Base-by-base conservation (phyloP, 2,888 invertebrate species). In the Habroteleia sp. region DNA sequence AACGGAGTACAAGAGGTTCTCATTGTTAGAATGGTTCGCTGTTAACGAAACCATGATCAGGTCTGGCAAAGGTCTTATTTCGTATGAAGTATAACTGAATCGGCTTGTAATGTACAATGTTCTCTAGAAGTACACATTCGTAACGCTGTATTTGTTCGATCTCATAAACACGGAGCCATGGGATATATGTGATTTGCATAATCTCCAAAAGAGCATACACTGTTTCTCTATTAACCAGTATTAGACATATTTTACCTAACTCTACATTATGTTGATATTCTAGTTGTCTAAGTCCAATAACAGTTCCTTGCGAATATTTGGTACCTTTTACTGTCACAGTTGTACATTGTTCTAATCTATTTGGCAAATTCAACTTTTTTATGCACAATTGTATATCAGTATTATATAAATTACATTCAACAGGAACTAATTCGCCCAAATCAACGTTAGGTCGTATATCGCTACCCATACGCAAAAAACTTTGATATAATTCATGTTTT, bases 291-390 rank as follows among this genome's bases (percentile, higher is more conserved):
- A 76, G 5, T 3, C 11, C 16, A 1, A 77, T n/a, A 54, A 31
- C 8, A 31, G 73, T 5, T 5, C 73, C 65, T 60, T 62, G 33
- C 27, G 13, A 42, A 27, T 69, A 78, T 7, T 8, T 5, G 0
- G 77, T 74, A 1, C 77, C 71, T 71, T 68, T 77, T 0, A 52
- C 11, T 17, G 23, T 48, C 3, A 76, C 35, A 37, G 39, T 50
- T 14, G 2, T 29, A 31, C 71, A 71, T 48, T 74, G 11, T 20
- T 74, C 23, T 3, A 50, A 1, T 31, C 5, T 16, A 5, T 10
- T 10, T 7, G 16, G 4, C 6, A 56, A 23, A 16, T 25, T 14
- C 11, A n/a, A 5, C 5, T 41, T 8, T 10, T 11, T 29, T 5
- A 77, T 8, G 31, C 33, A 42, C 17, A 11, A 23, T 13, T 33